Percentiles rank a stretch among this genome's conserved stretches.
Conservation (phyloP, 2,888 invertebrate genomes). For the Apamea sordens region DNA sequence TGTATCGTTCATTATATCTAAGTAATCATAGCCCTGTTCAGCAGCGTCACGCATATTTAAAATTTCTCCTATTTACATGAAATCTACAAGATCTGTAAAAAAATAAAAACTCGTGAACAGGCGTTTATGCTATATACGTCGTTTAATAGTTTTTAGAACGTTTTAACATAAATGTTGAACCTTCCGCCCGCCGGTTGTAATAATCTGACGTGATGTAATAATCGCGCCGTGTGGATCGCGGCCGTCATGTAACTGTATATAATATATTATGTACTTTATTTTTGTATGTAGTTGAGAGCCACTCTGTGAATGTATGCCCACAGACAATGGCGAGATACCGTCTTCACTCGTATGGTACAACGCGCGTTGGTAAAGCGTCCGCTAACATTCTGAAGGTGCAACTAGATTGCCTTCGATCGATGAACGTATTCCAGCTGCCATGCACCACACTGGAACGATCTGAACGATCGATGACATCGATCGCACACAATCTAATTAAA, state of each 20-base stretch:
- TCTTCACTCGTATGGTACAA: constrained; percentile 31
- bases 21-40: constrained; percentile 8
- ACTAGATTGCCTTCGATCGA: not conserved
- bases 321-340: constrained; percentile 25
- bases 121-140: not conserved
- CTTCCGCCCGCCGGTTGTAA: not conserved
- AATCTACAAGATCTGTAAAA: constrained; percentile 18
- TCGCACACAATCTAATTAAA: not conserved
- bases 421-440: not conserved
- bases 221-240: constrained; percentile 24
- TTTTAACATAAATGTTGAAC: not conserved
- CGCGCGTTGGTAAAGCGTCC: not conserved
- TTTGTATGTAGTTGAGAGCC: constrained; percentile 62
- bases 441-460: not conserved
- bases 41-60: constrained; percentile 27
- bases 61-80: constrained; percentile 11
- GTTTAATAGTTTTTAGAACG: constrained; percentile 1
- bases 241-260: constrained; percentile 50
- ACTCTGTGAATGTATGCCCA: constrained; percentile 32
- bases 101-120: not conserved
- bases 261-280: constrained; percentile 66
- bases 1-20: constrained; percentile 31
- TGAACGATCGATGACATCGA: not conserved
- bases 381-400: not conserved
- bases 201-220: constrained; percentile 11